These are phyloP conservation scores for Centropus bengalensis DNA, from an alignment of 2,113 vertebrate genomes.

Conservation along the genomic window DNA sequence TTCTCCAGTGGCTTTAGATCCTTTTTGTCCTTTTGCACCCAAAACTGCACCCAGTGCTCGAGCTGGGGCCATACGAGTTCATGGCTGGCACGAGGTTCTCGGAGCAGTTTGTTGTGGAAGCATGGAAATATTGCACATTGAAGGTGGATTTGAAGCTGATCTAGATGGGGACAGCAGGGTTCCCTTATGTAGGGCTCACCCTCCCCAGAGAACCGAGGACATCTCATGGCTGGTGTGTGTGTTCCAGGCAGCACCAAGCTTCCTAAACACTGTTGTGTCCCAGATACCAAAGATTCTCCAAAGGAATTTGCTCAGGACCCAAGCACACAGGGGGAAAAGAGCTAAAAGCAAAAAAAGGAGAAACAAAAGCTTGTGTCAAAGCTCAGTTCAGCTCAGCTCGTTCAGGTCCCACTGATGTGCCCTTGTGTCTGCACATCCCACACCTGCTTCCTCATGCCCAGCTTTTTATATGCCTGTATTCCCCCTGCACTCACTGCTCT, in stretches of 20 bases:
- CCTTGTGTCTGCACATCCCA: neutral
- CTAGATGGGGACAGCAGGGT: neutral
- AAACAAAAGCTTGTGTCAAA: neutral
- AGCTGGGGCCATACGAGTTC: too few species aligned
- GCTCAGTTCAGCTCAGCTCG: neutral
- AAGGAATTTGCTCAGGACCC: neutral
- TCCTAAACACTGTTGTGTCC: fast-evolving
- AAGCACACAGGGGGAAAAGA: neutral
- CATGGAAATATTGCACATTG: neutral
- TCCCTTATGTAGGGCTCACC: neutral
- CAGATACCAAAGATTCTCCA: neutral
- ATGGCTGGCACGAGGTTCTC: neutral
- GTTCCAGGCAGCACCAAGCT: neutral
- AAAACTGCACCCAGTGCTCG: too few species aligned
- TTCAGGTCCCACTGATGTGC: neutral
- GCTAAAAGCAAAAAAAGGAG: neutral
- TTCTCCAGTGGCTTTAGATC: too few species aligned
- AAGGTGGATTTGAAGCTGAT: neutral
- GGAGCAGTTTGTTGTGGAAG: neutral
- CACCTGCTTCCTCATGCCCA: neutral
- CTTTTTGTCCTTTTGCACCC: too few species aligned
- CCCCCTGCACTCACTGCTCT: neutral
- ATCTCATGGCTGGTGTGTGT: neutral
- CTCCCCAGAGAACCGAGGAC: neutral
- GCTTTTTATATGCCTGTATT: neutral